Evolutionary conservation across 2,797 vertebrate genomes (phyloP).

Genomic region (Orientallactaga sibirica): DNA sequence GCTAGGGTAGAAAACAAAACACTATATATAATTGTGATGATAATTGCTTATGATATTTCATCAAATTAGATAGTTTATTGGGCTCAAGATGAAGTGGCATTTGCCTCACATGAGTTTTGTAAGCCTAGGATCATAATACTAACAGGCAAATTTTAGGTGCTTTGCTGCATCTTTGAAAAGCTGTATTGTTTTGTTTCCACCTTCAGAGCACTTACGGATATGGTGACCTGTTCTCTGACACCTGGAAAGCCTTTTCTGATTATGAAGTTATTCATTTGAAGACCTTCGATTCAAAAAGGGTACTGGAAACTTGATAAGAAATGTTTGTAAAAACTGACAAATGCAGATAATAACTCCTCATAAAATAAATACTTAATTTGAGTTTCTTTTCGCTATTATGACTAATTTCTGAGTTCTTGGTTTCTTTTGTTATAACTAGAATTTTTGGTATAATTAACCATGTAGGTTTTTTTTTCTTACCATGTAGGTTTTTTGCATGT

Average conservation of each 20-base stretch:
- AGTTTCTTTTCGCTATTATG: background rate
- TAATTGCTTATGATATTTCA: background rate
- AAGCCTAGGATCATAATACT: background rate
- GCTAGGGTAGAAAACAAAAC: background rate
- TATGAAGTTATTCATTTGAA: slow-evolving; percentile 95
- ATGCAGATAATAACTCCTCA: background rate
- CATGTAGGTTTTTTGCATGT: too few relatives aligned
- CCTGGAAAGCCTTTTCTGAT: slow-evolving; percentile 95
- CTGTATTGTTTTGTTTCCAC: slow-evolving; percentile 12
- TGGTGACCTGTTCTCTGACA: slow-evolving; percentile 96
- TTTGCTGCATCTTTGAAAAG: slow-evolving; percentile 38
- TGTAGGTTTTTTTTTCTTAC: too few relatives aligned
- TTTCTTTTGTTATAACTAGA: slow-evolving; percentile 1
- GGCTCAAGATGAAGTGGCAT: background rate
- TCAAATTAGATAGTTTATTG: background rate
- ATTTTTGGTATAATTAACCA: background rate
- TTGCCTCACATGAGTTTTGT: background rate
- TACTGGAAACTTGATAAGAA: slow-evolving; percentile 82
- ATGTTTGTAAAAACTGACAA: slow-evolving; percentile 8
- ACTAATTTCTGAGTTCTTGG: background rate
- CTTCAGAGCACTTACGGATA: slow-evolving; percentile 95
- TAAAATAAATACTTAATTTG: slow-evolving; percentile 45
- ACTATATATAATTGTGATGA: background rate
- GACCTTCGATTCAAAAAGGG: slow-evolving; percentile 96
- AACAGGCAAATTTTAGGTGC: background rate